These are phyloP conservation scores for Sebastes hubbsi DNA, from an alignment of 2,797 vertebrate species.

Conservation along the genomic window DNA sequence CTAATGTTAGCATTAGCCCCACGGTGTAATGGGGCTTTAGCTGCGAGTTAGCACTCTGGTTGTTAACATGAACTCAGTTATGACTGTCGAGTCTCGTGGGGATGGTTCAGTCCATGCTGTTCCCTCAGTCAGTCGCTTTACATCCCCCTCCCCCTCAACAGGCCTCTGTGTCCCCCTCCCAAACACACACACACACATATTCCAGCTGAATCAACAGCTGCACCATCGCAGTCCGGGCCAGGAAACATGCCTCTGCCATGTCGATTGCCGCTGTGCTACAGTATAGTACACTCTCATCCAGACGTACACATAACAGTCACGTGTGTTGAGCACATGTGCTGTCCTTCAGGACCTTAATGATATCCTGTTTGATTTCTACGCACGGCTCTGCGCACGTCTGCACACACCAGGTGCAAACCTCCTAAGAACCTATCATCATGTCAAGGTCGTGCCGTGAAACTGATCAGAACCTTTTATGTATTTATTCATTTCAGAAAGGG, in stretches of 20 bases:
- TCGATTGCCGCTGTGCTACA: slow-evolving; percentile 53
- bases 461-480: slow-evolving; percentile 55
- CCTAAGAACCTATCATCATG: slow-evolving; percentile 30
- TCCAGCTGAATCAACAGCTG: slow-evolving; percentile 83
- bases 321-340: slow-evolving; percentile 49
- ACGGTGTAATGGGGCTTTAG: slow-evolving; percentile 28
- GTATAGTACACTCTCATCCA: slow-evolving; percentile 5
- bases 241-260: slow-evolving; percentile 72
- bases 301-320: slow-evolving; percentile 36
- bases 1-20: slow-evolving; percentile 10
- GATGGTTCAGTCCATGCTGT: slow-evolving; percentile 24
- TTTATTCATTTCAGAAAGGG: slow-evolving; percentile 53
- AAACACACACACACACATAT: slow-evolving; percentile 11
- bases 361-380: slow-evolving; percentile 56
- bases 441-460: slow-evolving; percentile 48
- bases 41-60: slow-evolving; percentile 49
- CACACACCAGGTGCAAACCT: slow-evolving; percentile 41
- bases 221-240: slow-evolving; percentile 51
- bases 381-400: slow-evolving; percentile 14
- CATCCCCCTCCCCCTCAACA: slow-evolving; percentile 25
- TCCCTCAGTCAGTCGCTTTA: slow-evolving; percentile 44
- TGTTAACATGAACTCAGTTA: slow-evolving; percentile 51
- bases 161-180: slow-evolving; percentile 16
- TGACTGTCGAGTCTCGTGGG: slow-evolving; percentile 53
- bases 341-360: slow-evolving; percentile 44